Base-by-base conservation (phyloP, 2,888 invertebrate genomes). In the Diadegma fenestrale region DNA sequence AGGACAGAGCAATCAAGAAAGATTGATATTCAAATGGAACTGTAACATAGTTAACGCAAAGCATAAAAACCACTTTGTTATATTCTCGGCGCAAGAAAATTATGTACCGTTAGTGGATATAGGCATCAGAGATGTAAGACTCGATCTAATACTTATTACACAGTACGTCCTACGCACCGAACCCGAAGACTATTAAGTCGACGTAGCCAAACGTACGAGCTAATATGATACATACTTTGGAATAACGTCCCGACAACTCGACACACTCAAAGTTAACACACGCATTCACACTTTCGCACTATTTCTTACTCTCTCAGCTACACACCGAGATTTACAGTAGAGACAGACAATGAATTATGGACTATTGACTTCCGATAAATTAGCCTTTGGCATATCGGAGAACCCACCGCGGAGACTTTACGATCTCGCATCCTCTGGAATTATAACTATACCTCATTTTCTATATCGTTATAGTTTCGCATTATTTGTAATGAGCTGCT, bases 351-450 rank as follows among this genome's bases (percentile, higher is more conserved):
- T 85, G 85, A 85, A 79, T 85, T 85, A 85, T 85, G 75, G 85
- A 82, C 82, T 82, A 85, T 85, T 66, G 85, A 75, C 85, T 79
- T 37, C 73, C 85, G 82, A 85, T 85, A 85, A 85, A 85, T 85
- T 85, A 85, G 82, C 79, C 69, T 79, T 79, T 64, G 80, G 71
- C 78, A 54, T 51, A 61, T 79, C 63, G 69, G 54, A 22, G 75
- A 64, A 79, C 79, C 69, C 54, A 51, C 69, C 69, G 73, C 26
- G 45, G 51, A 80, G 64, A 84, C 69, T 71, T 66, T 75, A 82
- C 75, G 79, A 79, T 82, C 69, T 75, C 43, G 69, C 78, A 79
- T 79, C 78, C 19, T 41, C 43, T 37, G 48, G 71, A 43, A 71
- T 79, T 79, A 66, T 79, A 72, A 79, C 54, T 68, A 30, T 82